Percentiles rank a stretch among this genome's conserved stretches.
These are phyloP conservation scores for Drosophila colorata DNA, from an alignment of 2,888 invertebrate genomes.

Conservation along the genomic window DNA sequence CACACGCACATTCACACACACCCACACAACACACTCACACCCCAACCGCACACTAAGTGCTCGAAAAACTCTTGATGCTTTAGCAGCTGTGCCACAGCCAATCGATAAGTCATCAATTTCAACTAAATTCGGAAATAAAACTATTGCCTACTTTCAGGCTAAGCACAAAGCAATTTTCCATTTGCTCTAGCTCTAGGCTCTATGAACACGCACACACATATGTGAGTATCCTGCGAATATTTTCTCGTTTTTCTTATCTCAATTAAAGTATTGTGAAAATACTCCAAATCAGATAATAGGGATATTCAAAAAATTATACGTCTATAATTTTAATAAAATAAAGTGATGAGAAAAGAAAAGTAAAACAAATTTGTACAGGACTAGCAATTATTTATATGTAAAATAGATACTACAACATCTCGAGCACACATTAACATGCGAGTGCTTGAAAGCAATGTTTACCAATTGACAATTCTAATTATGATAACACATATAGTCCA, in stretches of 20 bases:
- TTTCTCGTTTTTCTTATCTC: not conserved
- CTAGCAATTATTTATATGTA: not conserved
- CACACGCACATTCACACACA: not conserved
- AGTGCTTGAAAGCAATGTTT: constrained; percentile 7
- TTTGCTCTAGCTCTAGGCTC: constrained; percentile 25
- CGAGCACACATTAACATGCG: not conserved
- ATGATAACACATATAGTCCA: constrained; percentile 2
- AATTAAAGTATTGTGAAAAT: not conserved
- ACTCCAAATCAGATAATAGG: not conserved
- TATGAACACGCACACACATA: constrained; percentile 3
- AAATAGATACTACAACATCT: not conserved
- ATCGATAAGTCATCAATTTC: constrained; percentile 51
- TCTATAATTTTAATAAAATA: not conserved
- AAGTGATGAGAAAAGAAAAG: not conserved
- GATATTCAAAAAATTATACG: not conserved
- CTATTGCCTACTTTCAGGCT: constrained; percentile 54
- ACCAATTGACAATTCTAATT: not conserved
- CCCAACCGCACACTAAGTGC: constrained; percentile 8
- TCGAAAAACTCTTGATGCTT: constrained; percentile 16
- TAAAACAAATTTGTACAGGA: too few relatives aligned
- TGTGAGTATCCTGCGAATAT: constrained; percentile 13
- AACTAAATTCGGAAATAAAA: constrained; percentile 25
- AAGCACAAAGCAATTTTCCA: constrained; percentile 19
- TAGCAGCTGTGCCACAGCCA: constrained; percentile 37
- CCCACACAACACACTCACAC: constrained; percentile 3